Evolutionary conservation across 2,797 vertebrate genomes (phyloP), one percentile per base, ranked within the genome.

Genomic region (Sebastes itinus): DNA sequence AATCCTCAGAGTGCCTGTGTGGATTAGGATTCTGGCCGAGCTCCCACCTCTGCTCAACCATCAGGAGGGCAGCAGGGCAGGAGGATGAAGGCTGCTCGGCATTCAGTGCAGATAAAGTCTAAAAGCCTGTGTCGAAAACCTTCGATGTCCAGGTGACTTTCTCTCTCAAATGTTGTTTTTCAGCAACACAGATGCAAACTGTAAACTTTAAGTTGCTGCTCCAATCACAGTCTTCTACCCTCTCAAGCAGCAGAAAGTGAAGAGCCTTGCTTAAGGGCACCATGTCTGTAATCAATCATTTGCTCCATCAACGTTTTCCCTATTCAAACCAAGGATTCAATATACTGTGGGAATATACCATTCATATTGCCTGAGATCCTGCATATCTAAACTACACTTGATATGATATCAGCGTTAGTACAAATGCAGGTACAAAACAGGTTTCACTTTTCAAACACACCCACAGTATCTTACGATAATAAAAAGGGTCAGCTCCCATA

Each of bases 21-120:
- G 87, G 91, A 94, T 94, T 94, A 93, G 65, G 58, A 46, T 64
- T n/a, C 80, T 87, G 89, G 91, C 83, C 32, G 6, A 73, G 77
- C 75, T 85, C 86, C 86, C 77, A 67, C 81, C 66, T 86, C 78
- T 76, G 73, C 69, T 68, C 81, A 38, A 25, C 73, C 64, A 33
- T 38, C 69, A n/a, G 74, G 60, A 58, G 18, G 65, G 56, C 67
- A 60, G 72, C 33, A 46, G 42, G 42, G 42, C 42, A 46, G 42
- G 49, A 71, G 60, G 77, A 73, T 3, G 75, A 69, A 75, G 35
- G 61, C 23, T 11, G 33, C 27, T 22, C 13, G 18, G 76, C 88
- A 83, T 46, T 82, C 83, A 77, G 78, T 75, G 77, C 72, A 46
- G 33, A 25, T 54, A 28, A 77, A 59, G 46, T 14, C 72, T 56